These are phyloP conservation scores for Cryptocephalus moraei DNA, from an alignment of 2,888 invertebrate species.

Conservation along the genomic window DNA sequence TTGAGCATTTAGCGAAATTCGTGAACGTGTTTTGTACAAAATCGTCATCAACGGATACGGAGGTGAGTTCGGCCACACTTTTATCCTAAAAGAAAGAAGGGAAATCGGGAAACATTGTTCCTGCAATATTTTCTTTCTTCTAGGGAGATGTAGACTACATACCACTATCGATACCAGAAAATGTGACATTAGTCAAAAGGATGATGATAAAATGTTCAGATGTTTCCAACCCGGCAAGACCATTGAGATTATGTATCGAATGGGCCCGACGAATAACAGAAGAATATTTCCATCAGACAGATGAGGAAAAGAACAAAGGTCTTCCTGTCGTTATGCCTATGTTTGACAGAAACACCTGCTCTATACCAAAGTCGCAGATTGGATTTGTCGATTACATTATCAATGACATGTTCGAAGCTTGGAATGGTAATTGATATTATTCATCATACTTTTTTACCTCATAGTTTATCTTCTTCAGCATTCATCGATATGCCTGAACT, in stretches of 20 bases:
- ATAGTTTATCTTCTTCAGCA: conserved; percentile 43
- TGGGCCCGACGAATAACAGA: conserved; percentile 96
- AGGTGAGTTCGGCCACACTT: conserved; percentile 16
- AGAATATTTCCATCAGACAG: conserved; percentile 96
- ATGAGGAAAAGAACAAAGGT: conserved; percentile 82
- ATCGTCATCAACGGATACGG: conserved; percentile 28
- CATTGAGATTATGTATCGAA: conserved; percentile 71
- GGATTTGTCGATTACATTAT: conserved; percentile 97
- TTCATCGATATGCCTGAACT: conserved; percentile 91
- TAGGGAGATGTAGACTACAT: conserved; percentile 17
- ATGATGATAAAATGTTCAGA: conserved; percentile 99
- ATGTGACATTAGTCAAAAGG: conserved; percentile 75
- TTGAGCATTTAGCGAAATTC: conserved; percentile 96
- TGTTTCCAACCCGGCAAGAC: conserved; percentile 92
- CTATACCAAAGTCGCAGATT: conserved; percentile 95
- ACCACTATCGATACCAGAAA: conserved; percentile 57
- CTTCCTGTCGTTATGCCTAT: conserved; percentile 97
- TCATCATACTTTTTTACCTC: background rate
- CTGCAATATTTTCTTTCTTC: background rate
- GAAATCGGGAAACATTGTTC: background rate
- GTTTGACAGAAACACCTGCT: conserved; percentile 90
- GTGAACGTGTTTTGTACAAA: conserved; percentile 80
- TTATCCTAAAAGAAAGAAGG: background rate
- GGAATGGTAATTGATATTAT: conserved; percentile 60
- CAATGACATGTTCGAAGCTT: conserved; percentile 95